Evolutionary conservation across 2,797 vertebrate genomes (phyloP).

Genomic region (Acridotheres tristis): DNA sequence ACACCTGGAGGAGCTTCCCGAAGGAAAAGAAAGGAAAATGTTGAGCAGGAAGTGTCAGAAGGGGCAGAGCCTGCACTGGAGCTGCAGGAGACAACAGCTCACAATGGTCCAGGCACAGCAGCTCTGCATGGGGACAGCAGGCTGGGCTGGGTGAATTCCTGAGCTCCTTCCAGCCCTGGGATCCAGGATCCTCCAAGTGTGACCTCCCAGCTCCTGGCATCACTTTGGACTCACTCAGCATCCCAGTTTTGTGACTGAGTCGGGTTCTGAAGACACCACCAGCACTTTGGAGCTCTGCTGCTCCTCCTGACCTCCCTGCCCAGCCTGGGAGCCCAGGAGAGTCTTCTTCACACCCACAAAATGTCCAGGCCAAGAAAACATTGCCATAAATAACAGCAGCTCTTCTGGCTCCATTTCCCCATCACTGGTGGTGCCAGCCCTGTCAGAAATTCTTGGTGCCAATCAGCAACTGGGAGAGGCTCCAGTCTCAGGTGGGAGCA

Average conservation of each 20-base stretch:
- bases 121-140: not conserved
- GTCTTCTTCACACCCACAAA: not conserved
- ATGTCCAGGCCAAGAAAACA: rapidly evolving
- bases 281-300: not conserved
- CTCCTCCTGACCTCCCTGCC: not conserved
- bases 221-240: not conserved
- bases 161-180: not conserved
- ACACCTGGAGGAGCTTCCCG: not conserved
- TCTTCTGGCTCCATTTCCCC: not conserved
- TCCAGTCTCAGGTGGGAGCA: not conserved
- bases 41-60: not conserved
- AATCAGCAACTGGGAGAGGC: not conserved
- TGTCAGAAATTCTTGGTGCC: rapidly evolving
- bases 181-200: not conserved
- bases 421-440: rapidly evolving
- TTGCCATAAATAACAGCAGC: not conserved
- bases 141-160: not conserved
- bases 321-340: not conserved
- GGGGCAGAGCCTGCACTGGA: not conserved
- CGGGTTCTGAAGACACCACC: rapidly evolving
- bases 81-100: not conserved
- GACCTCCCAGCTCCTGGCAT: rapidly evolving
- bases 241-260: not conserved
- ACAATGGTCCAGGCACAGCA: not conserved
- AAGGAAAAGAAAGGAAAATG: not conserved